Base-by-base conservation (phyloP, 2,113 vertebrate genomes). In the Coptodon bakossiorum region DNA sequence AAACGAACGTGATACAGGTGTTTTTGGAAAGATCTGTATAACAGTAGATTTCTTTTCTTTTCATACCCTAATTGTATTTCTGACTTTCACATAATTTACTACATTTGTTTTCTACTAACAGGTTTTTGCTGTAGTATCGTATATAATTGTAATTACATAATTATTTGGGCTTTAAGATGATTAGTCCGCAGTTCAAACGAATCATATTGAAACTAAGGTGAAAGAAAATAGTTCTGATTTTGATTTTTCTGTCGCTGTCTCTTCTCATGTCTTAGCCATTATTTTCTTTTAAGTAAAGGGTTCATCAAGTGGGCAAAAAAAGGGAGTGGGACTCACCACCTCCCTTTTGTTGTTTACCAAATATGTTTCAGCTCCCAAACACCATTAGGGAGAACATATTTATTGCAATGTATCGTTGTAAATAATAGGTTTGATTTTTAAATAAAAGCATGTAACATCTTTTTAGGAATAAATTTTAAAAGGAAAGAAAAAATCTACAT, bases 351-450 rank as follows among this genome's bases (percentile, higher is more conserved):
- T 92, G 79, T 81, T 90, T 81, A 68, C 68, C 90, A 87, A 88
- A 91, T 90, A 90, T 91, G 88, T 90, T 92, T 91, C 53, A 88
- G 52, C 83, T 78, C 71, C 84, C 43, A 57, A 85, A 83, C 61
- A 87, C 13, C 80, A 80, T 86, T 89, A 88, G 89, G 94, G 90
- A 91, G 38, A 91, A 86, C 92, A 95, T 95, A 95, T 96, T 96
- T 95, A 95, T 95, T 91, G 80, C 92, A 68, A 88, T 86, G 45
- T 85, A 89, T 93, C 91, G 89, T 90, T 96, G 95, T 95, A 95
- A 93, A 95, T 96, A 95, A 90, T 94, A 94, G 88, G 92, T 94
- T 95, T 93, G 91, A 95, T 95, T 93, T 93, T 91, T 93, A 90
- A 94, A 91, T 88, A 80, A 92, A 93, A 92, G 89, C 93, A 95